Base-by-base conservation (phyloP, 2,113 vertebrate genomes). In the Onychostoma macrolepis region DNA sequence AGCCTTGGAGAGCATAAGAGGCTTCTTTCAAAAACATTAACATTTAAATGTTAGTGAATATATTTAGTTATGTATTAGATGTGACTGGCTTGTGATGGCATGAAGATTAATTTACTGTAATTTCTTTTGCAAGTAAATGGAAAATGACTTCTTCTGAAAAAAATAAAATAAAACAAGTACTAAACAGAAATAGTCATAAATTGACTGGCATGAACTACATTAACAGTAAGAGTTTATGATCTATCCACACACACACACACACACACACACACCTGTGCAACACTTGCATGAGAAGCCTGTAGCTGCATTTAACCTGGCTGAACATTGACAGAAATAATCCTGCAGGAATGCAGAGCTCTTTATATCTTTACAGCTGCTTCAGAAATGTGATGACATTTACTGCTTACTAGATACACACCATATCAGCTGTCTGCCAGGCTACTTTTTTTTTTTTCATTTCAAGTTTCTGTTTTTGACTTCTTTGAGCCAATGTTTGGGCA, bases 271-370 rank as follows among this genome's bases (percentile, higher is more conserved):
- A 56, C 9, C 53, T 53, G 76, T 56, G 76, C 19, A 76, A 76
- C 12, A 33, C 48, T 50, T 28, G 76, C 65, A 72, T 4, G 11
- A 33, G 21, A 74, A 19, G 33, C 6, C 10, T 84, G 65, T 53
- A 21, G 26, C 65, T 48, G 28, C 28, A 74, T 84, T 38, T 15
- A 74, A 56, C 30, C 21, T 84, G 82, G 67, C 67, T 84, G 48
- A 84, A 56, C 67, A 84, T 75, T 74, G 45, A 58, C 48, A 13
- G 53, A 80, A 80, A 80, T 80, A 63, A 63, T 41, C 50, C 36
- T 6, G 50, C 30, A 38, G 33, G 56, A 63, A 80, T 80, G 50
- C 78, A 63, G 19, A 41, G 33, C 53, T 33, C 76, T 78, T 30
- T 53, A 78, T 30, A 28, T 28, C 15, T 53, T 48, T 30, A 77